Evolutionary conservation across 2,113 vertebrate genomes (phyloP), one percentile per base, ranked within the genome.

Genomic region (Vulpes vulpes): DNA sequence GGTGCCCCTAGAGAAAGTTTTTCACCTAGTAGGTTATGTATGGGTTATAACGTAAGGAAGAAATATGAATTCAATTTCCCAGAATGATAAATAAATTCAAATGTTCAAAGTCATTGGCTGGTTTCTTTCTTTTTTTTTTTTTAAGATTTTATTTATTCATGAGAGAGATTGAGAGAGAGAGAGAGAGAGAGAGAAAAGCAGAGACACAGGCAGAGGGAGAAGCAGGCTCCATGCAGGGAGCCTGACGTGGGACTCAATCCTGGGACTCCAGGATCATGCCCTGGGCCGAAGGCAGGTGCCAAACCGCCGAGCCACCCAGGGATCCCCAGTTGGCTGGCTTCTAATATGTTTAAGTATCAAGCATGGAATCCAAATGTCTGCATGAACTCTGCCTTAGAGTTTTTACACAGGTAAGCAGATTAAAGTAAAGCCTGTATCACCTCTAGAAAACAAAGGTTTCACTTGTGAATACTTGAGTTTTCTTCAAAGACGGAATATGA

Each of bases 51-150:
- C 27, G 4, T 90, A 83, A 86, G n/a, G 74, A 80, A 95, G 49
- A 85, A 90, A 79, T 53, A 93, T 10, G 20, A 89, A 79, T 87
- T n/a, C 27, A 16, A 64, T 83, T 93, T 97, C 38, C 62, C 59
- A 76, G 62, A 86, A 59, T 87, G 27, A 62, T 91, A 49, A 97
- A 69, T 57, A 94, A 71, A 91, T 19, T 88, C 82, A 96, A 19
- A 2, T 64, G 6, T n/a, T 83, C 62, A 53, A 88, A 74, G 78
- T 88, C 22, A 49, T 5, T 60, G 27, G 14, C 15, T 91, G 60
- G 35, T 71, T 87, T 35, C 8, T 57, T 43, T 43, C 1, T 43
- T 43, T 43, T 43, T 43, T 43, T 43, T 43, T 43, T 43, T 43
- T 43, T 43, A 43, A 43, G 43, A 43, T 43, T 43, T 43, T 43